A percentile compares a stretch with the other conserved stretches of the same genome.
phyloP scores from a whole-genome alignment of 2,888 invertebrate genomes.

The Eupelmus urozonus region DNA sequence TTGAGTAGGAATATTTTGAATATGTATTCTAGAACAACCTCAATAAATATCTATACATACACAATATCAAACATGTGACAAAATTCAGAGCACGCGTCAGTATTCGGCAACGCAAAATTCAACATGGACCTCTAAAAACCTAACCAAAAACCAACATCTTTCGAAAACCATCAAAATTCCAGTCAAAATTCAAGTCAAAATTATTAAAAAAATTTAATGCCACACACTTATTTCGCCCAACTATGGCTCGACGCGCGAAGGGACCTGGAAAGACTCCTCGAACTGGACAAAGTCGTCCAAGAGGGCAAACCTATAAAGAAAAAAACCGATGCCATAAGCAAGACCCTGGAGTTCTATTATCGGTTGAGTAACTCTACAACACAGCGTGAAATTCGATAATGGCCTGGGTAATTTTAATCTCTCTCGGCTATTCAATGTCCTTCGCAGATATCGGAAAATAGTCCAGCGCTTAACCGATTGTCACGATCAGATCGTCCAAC shows the following conservation, averaged over 20 bases:
- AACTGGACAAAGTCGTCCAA: slow-evolving; percentile 63
- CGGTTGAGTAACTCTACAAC: slow-evolving; percentile 25
- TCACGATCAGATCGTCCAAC: slow-evolving; percentile 82
- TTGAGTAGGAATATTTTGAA: background rate
- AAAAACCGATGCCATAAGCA: slow-evolving; percentile 58
- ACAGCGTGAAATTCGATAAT: background rate
- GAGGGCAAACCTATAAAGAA: slow-evolving; percentile 37
- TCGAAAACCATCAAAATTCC: background rate
- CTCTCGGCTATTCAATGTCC: slow-evolving; percentile 8
- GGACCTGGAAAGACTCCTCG: slow-evolving; percentile 66
- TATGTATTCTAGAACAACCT: background rate
- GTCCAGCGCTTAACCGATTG: slow-evolving; percentile 78
- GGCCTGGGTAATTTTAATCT: background rate
- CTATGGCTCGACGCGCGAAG: slow-evolving; percentile 68
- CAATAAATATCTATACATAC: background rate
- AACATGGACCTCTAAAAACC: background rate
- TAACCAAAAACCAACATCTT: background rate
- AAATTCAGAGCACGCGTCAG: background rate
- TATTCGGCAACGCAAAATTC: background rate
- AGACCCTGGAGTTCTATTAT: slow-evolving; percentile 65
- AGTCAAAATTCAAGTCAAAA: background rate
- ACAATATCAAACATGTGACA: background rate
- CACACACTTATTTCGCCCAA: slow-evolving; percentile 64
- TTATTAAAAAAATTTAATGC: slow-evolving; percentile 63
- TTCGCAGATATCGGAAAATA: slow-evolving; percentile 69